Evolutionary conservation across 2,888 invertebrate species (phyloP).

Genomic region (Dolichomitus sp.): DNA sequence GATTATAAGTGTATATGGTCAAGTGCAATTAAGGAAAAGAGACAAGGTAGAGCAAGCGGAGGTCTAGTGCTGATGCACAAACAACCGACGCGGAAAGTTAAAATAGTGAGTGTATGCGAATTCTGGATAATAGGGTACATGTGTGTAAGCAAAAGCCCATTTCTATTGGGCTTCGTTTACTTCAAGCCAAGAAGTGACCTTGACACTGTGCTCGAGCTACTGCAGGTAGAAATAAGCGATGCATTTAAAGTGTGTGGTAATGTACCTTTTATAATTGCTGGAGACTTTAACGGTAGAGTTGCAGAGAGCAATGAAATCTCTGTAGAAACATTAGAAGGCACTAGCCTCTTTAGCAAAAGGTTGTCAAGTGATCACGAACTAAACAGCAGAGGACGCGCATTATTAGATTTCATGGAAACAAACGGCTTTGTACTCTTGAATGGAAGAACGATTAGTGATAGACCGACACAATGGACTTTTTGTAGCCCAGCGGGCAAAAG

Average conservation of each 20-base stretch:
- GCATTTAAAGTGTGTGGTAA: neutral
- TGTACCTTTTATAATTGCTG: neutral
- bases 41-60: conserved; percentile 14
- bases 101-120: conserved; percentile 7
- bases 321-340: neutral
- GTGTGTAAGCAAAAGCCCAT: neutral
- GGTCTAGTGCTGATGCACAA: conserved; percentile 11
- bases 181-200: conserved; percentile 4
- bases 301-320: neutral
- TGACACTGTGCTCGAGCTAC: neutral
- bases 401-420: conserved; percentile 41
- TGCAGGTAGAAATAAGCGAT: neutral
- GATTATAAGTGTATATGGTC: conserved; percentile 19
- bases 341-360: neutral
- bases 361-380: neutral
- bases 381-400: conserved; percentile 20
- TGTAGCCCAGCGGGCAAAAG: conserved; percentile 33
- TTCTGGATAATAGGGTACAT: conserved; percentile 2
- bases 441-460: conserved; percentile 21
- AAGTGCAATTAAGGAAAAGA: conserved; percentile 22
- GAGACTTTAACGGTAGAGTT: conserved; percentile 10
- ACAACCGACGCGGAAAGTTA: neutral
- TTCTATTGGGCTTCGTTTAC: conserved; percentile 20
- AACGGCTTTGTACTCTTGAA: conserved; percentile 21
- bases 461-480: conserved; percentile 40